Percentiles rank a stretch among this genome's conserved stretches.
These are phyloP conservation scores for Lagodon rhomboides DNA, from an alignment of 2,797 vertebrate genomes.

Conservation along the genomic window DNA sequence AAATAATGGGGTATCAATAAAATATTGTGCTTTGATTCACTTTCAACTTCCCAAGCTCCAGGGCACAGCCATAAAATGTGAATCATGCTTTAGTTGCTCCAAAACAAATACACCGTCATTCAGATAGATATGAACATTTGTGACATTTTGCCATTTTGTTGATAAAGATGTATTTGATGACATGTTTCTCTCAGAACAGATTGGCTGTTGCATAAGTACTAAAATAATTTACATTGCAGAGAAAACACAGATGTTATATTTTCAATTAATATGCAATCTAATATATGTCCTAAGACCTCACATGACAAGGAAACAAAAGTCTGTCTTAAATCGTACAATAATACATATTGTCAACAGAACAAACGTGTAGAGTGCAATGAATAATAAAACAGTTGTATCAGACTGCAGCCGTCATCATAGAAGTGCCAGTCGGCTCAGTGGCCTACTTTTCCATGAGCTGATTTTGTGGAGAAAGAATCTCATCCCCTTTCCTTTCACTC, in stretches of 20 bases:
- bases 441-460: slow-evolving; percentile 57
- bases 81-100: too few relatives aligned
- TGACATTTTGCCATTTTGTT: not conserved
- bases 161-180: not conserved
- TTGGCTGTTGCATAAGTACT: not conserved
- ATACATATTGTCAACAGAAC: not conserved
- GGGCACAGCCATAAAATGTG: too few relatives aligned
- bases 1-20: too few relatives aligned
- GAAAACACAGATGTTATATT: not conserved
- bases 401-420: slow-evolving; percentile 11
- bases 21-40: too few relatives aligned
- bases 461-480: slow-evolving; percentile 60
- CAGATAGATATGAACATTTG: not conserved
- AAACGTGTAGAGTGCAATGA: not conserved
- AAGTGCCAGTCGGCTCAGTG: slow-evolving; percentile 36
- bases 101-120: not conserved
- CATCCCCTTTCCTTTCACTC: slow-evolving; percentile 38
- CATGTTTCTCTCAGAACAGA: not conserved
- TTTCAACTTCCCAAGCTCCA: too few relatives aligned
- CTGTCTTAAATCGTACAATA: not conserved
- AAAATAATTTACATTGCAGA: not conserved
- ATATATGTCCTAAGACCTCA: not conserved
- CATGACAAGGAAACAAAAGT: not conserved
- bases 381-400: not conserved
- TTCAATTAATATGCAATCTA: not conserved